These are phyloP conservation scores for Dynastes maya DNA, from an alignment of 2,888 invertebrate species.

Conservation along the genomic window DNA sequence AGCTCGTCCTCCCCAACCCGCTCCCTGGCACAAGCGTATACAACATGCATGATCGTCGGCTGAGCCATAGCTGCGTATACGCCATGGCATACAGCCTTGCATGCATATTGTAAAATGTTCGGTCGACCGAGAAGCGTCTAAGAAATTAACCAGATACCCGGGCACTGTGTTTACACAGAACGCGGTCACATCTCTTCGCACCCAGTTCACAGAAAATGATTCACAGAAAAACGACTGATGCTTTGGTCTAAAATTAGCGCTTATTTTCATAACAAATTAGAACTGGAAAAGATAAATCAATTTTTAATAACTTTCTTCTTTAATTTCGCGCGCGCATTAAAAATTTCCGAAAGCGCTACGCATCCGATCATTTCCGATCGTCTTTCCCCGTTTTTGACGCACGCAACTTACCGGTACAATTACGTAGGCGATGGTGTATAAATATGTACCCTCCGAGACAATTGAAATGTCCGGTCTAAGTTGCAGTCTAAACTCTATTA, in stretches of 20 bases:
- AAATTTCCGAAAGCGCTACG: conserved; percentile 5
- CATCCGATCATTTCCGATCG: conserved; percentile 16
- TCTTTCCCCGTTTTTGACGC: neutral
- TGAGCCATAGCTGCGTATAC: neutral
- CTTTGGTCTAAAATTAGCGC: conserved; percentile 64
- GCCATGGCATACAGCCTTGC: conserved; percentile 14
- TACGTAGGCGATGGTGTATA: too few species aligned
- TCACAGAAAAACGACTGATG: conserved; percentile 64
- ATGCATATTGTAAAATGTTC: conserved; percentile 56
- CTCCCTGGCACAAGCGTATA: conserved; percentile 1
- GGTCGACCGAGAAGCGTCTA: conserved; percentile 55
- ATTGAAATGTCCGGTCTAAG: too few species aligned
- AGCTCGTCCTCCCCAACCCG: neutral
- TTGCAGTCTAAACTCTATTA: too few species aligned
- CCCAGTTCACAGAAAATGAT: conserved; percentile 66
- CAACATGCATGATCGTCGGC: conserved; percentile 20
- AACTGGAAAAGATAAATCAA: conserved; percentile 60
- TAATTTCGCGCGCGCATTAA: conserved; percentile 28
- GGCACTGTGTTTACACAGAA: conserved; percentile 63
- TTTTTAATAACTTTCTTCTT: conserved; percentile 57
- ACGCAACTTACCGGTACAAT: neutral
- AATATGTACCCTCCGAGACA: too few species aligned
- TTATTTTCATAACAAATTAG: conserved; percentile 65
- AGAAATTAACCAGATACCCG: conserved; percentile 66
- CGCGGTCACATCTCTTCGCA: conserved; percentile 68